Conservation (phyloP, 2,888 invertebrate species). For the Sminthurides aquaticus region DNA sequence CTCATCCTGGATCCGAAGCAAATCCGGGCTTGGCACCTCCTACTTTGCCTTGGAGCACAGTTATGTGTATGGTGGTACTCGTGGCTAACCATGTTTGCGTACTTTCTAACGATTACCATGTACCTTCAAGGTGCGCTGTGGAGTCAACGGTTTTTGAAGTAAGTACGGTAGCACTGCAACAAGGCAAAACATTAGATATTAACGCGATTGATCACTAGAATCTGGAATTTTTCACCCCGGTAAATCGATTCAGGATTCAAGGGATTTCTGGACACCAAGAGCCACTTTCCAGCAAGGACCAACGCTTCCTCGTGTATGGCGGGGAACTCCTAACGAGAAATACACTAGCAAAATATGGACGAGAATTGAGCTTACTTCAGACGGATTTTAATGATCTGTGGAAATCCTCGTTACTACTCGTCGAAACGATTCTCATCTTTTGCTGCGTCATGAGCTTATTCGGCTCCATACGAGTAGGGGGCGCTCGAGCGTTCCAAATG, state of each 20-base stretch:
- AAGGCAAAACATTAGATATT: neutral
- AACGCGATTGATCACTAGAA: too few relatives aligned
- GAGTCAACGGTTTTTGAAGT: neutral
- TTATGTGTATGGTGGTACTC: neutral
- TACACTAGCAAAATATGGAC: neutral
- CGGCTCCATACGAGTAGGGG: neutral
- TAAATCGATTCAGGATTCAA: too few relatives aligned
- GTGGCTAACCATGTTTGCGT: neutral
- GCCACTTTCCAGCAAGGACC: too few relatives aligned
- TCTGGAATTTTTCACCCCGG: too few relatives aligned
- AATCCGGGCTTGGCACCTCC: too few relatives aligned
- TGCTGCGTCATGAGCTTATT: neutral
- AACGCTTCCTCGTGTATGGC: too few relatives aligned
- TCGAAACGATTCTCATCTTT: neutral
- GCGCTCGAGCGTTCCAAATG: neutral
- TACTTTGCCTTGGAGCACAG: too few relatives aligned
- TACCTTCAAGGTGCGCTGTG: neutral
- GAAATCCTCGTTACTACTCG: neutral
- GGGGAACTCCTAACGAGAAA: too few relatives aligned
- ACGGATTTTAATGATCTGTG: neutral
- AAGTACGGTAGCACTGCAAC: neutral
- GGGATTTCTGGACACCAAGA: too few relatives aligned
- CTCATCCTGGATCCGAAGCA: neutral
- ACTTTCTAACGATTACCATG: neutral
- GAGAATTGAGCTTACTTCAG: neutral